Evolutionary conservation across 1,140 invertebrate species (phyloP), one percentile per base, ranked within the genome.

Genomic region (Nylanderia fulva): DNA sequence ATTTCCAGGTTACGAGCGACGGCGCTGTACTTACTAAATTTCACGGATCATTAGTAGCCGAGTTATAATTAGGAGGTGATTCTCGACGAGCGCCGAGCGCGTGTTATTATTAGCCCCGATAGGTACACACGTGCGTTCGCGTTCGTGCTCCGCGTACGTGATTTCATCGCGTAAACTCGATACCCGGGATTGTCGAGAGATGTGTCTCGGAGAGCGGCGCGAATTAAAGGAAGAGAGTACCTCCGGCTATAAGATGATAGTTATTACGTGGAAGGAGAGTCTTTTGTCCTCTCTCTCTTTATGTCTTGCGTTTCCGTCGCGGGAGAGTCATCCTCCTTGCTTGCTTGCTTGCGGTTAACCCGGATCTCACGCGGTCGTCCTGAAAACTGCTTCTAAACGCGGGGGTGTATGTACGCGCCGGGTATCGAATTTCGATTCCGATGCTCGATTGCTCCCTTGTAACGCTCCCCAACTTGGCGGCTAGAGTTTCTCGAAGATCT

Each of bases 361-460:
- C 85, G 72, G 74, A 87, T 77, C 76, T 60, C 68, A 48, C 58
- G 76, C 45, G 80, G 66, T 82, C 69, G 54, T 69, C 60, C 88
- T 86, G 86, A 90, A 90, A 82, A 83, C 88, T 83, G 45, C 71
- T 84, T 85, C 64, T 91, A 80, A 86, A 85, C 80, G 84, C 84
- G 68, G 84, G 90, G 86, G 76, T 84, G 71, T 80, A 87, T 84
- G 71, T 80, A 87, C 71, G 82, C 66, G 63, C 84, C 60, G 84
- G 84, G 88, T 90, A 92, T 92, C 90, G 91, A 90, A 91, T 93
- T 92, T 93, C 90, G 89, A 92, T 93, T 93, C 88, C 79, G 69
- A 75, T 86, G 83, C 86, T 86, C 86, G 91, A 91, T 90, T 86
- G 86, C 75, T n/a, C n/a, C n/a, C n/a, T 64, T 84, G 71, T 63